Evolutionary conservation across 2,888 invertebrate genomes (phyloP).

Genomic region (Pristionchus entomophagus): DNA sequence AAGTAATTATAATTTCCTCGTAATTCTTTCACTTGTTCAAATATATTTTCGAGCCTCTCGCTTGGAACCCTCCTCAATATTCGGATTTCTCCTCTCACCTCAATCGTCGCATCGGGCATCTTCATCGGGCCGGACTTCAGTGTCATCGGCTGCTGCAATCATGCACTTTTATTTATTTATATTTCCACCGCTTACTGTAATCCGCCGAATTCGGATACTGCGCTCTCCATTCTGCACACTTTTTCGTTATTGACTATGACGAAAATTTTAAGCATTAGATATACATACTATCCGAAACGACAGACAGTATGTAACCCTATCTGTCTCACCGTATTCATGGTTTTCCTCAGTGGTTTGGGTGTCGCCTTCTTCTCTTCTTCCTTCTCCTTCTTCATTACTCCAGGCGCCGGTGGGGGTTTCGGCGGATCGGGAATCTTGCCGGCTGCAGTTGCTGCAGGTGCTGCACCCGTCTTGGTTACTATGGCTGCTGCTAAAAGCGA

Average conservation of each 20-base stretch:
- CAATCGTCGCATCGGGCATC: conserved; percentile 42
- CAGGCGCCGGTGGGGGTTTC: conserved; percentile 27
- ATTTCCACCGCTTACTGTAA: no score
- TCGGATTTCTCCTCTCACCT: conserved; percentile 33
- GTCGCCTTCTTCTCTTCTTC: conserved; percentile 37
- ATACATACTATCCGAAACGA: no score
- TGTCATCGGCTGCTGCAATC: conserved; percentile 5
- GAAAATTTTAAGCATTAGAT: no score
- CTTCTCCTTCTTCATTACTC: background rate
- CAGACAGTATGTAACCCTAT: background rate
- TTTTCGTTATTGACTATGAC: no score
- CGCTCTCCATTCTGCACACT: no score
- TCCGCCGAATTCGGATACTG: no score
- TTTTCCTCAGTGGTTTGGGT: conserved; percentile 45
- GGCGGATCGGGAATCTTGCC: background rate
- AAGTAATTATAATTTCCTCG: no score
- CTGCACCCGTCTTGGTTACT: background rate
- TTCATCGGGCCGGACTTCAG: conserved; percentile 41
- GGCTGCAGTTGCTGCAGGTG: conserved; percentile 13
- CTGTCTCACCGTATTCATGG: background rate
- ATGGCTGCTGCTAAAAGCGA: background rate
- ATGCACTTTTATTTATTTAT: no score
- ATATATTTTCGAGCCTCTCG: no score
- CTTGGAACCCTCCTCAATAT: no score
- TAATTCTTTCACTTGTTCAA: no score